These are phyloP conservation scores for Holothuria leucospilota DNA, from an alignment of 53 echinoderm and acorn worm genomes.

Conservation along the genomic window DNA sequence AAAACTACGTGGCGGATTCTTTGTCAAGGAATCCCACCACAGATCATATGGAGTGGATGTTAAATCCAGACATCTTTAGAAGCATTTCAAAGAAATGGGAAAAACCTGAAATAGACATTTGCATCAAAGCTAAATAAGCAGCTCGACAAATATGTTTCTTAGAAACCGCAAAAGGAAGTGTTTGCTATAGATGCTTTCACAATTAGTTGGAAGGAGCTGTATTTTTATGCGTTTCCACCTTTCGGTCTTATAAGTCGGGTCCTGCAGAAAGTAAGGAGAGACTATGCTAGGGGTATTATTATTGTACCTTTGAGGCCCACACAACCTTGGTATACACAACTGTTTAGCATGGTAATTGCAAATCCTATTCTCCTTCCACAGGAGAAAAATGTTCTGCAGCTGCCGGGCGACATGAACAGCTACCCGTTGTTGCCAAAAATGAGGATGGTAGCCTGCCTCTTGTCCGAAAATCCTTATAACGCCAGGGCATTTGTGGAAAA, in stretches of 20 bases:
- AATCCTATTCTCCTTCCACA: neutral
- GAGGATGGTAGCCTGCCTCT: slow-evolving; percentile 6
- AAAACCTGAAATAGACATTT: too few species aligned
- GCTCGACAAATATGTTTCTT: too few species aligned
- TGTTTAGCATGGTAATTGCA: neutral
- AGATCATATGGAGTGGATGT: too few species aligned
- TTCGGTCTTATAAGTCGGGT: neutral
- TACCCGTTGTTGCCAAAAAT: neutral
- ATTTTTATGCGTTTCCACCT: neutral
- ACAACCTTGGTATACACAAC: neutral
- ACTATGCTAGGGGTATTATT: slow-evolving; percentile 49
- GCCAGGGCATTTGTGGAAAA: neutral
- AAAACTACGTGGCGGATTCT: neutral
- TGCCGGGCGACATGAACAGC: neutral
- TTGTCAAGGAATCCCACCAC: too few species aligned
- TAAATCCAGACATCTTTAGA: too few species aligned
- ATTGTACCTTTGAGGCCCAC: neutral
- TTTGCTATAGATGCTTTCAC: too few species aligned
- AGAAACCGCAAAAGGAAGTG: too few species aligned
- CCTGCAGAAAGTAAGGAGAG: slow-evolving; percentile 45
- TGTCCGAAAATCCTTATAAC: neutral
- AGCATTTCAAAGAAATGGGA: too few species aligned
- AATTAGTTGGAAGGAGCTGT: too few species aligned
- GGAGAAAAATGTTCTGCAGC: neutral
- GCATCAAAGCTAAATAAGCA: too few species aligned